Percentiles rank a stretch among this genome's conserved stretches.
Evolutionary conservation across 2,888 invertebrate species (phyloP).

Genomic region (Hemaris fuciformis): DNA sequence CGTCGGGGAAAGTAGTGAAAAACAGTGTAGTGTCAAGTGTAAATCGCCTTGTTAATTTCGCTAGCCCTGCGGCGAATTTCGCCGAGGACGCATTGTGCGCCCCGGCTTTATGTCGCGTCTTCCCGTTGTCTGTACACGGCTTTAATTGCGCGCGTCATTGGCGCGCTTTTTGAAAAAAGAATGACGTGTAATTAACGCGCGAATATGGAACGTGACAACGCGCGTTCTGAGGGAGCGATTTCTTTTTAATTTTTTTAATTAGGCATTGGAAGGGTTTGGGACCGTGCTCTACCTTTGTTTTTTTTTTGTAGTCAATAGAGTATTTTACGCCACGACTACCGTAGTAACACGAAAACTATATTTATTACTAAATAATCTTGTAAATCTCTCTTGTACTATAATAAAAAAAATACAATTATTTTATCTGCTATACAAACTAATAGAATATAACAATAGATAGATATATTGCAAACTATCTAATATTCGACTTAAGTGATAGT

Average conservation of each 20-base stretch:
- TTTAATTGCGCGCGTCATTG: slow-evolving; percentile 82
- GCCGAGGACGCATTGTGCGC: slow-evolving; percentile 80
- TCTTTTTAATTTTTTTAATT: slow-evolving; percentile 74
- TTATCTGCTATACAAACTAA: not conserved
- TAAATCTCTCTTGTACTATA: not conserved
- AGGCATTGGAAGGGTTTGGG: slow-evolving; percentile 52
- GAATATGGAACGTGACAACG: slow-evolving; percentile 81
- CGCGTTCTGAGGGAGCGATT: slow-evolving; percentile 75
- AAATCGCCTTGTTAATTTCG: slow-evolving; percentile 82
- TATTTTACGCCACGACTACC: not conserved
- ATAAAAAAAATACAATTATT: no score
- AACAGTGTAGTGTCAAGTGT: slow-evolving; percentile 80
- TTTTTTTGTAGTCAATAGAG: not conserved
- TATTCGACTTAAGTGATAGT: slow-evolving; percentile 19
- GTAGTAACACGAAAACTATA: not conserved
- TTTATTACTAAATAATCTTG: not conserved
- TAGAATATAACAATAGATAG: not conserved
- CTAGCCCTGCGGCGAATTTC: slow-evolving; percentile 80
- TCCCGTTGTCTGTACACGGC: slow-evolving; percentile 79
- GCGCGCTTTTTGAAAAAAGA: slow-evolving; percentile 81
- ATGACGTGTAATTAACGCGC: slow-evolving; percentile 82
- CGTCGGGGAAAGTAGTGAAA: slow-evolving; percentile 67
- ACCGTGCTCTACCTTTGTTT: slow-evolving; percentile 24
- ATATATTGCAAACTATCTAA: slow-evolving; percentile 31
- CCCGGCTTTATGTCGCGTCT: slow-evolving; percentile 79